Conservation (phyloP, 2,888 invertebrate species). For the Cabera pusaria region DNA sequence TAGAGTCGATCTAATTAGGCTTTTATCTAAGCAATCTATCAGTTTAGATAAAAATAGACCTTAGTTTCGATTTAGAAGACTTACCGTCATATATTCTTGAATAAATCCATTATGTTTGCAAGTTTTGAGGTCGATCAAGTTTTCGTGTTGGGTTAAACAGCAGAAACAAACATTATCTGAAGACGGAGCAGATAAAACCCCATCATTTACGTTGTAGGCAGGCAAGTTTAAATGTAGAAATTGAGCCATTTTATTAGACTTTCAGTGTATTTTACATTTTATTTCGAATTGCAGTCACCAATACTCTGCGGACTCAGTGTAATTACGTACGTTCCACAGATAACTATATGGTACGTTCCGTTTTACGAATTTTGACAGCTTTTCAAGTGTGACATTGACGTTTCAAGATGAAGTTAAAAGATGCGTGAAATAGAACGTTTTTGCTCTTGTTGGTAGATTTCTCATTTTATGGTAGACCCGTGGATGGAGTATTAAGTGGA, state of each 20-base stretch:
- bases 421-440: too few relatives aligned
- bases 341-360: too few relatives aligned
- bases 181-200: background rate
- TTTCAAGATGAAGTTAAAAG: too few relatives aligned
- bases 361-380: too few relatives aligned
- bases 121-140: slow-evolving; percentile 39
- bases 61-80: slow-evolving; percentile 5
- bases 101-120: slow-evolving; percentile 54
- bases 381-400: too few relatives aligned
- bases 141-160: slow-evolving; percentile 43
- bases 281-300: slow-evolving; percentile 1
- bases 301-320: slow-evolving; percentile 10
- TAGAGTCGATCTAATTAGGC: too few relatives aligned
- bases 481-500: too few relatives aligned
- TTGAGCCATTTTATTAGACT: slow-evolving; percentile 8
- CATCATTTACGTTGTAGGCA: background rate
- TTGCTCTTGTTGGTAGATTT: too few relatives aligned
- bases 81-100: slow-evolving; percentile 47
- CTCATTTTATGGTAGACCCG: too few relatives aligned
- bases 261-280: background rate
- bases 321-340: too few relatives aligned
- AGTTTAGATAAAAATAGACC: background rate
- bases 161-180: slow-evolving; percentile 42
- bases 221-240: slow-evolving; percentile 10
- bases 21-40: too few relatives aligned